Conservation (phyloP, 2,113 vertebrate genomes). For the Rhinopomastus cyanomelas region DNA sequence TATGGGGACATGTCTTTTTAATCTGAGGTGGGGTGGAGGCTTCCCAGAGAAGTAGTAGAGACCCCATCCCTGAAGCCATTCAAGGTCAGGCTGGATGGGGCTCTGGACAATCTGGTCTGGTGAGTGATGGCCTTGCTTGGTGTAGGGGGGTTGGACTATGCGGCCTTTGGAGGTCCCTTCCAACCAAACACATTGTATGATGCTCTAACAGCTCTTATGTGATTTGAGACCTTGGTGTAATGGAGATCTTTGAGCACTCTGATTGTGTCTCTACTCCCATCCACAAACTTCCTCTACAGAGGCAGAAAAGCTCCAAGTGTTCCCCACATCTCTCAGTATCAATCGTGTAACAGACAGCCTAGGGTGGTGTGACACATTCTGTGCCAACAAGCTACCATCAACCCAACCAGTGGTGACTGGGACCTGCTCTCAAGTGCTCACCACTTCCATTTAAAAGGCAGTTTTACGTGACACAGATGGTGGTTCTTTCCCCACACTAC, state of each 20-base stretch:
- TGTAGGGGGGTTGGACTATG: no score
- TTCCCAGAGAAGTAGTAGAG: no score
- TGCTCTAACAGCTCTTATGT: background rate
- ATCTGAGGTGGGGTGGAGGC: no score
- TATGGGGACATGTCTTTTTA: background rate
- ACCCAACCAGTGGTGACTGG: fast-evolving
- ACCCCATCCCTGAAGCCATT: no score
- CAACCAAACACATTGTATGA: no score
- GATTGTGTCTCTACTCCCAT: background rate
- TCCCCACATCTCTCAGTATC: background rate
- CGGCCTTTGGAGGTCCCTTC: no score
- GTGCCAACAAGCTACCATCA: background rate
- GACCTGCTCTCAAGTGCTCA: background rate
- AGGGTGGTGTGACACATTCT: background rate
- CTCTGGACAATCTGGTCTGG: no score
- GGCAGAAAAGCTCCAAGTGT: background rate
- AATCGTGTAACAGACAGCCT: background rate
- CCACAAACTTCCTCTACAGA: background rate
- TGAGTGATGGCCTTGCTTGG: no score
- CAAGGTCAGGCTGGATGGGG: no score
- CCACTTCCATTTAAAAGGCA: background rate
- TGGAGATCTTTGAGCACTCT: background rate
- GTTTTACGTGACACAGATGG: background rate
- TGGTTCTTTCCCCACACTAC: fast-evolving
- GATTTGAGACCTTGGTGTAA: background rate